These are phyloP conservation scores for Homalodisca vitripennis DNA, from an alignment of 1,140 invertebrate species.

Conservation along the genomic window DNA sequence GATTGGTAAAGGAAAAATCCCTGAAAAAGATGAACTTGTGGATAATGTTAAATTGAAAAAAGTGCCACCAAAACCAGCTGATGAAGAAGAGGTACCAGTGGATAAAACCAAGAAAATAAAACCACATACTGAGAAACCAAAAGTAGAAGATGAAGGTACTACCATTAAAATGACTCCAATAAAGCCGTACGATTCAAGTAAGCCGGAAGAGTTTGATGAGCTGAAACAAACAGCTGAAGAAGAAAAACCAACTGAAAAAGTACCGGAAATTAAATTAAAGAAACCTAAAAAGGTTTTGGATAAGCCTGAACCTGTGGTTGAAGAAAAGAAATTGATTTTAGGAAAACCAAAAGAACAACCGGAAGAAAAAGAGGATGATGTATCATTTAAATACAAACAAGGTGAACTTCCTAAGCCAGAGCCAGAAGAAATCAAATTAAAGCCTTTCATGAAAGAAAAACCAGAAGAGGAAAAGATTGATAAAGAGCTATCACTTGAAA, in stretches of 20 bases:
- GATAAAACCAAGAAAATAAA: slow-evolving; percentile 40
- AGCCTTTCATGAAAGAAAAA: slow-evolving; percentile 39
- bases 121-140: slow-evolving; percentile 38
- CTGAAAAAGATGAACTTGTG: slow-evolving; percentile 39
- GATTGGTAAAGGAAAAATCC: slow-evolving; percentile 39
- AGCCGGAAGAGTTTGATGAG: neutral
- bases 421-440: slow-evolving; percentile 31
- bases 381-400: slow-evolving; percentile 35
- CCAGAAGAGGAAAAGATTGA: slow-evolving; percentile 42
- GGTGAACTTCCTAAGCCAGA: slow-evolving; percentile 25
- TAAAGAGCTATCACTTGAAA: slow-evolving; percentile 19
- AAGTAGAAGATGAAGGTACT: slow-evolving; percentile 33
- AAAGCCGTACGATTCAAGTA: slow-evolving; percentile 29
- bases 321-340: slow-evolving; percentile 34
- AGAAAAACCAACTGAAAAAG: slow-evolving; percentile 18
- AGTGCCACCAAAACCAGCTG: slow-evolving; percentile 33
- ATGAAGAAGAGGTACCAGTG: slow-evolving; percentile 40
- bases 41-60: slow-evolving; percentile 43
- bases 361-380: slow-evolving; percentile 34
- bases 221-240: slow-evolving; percentile 31
- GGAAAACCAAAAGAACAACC: slow-evolving; percentile 38
- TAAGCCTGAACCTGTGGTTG: slow-evolving; percentile 14
- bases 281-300: slow-evolving; percentile 31
- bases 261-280: slow-evolving; percentile 27
- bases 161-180: slow-evolving; percentile 40